Conservation (phyloP, 2,888 invertebrate genomes). For the Lithophane ornitopus region DNA sequence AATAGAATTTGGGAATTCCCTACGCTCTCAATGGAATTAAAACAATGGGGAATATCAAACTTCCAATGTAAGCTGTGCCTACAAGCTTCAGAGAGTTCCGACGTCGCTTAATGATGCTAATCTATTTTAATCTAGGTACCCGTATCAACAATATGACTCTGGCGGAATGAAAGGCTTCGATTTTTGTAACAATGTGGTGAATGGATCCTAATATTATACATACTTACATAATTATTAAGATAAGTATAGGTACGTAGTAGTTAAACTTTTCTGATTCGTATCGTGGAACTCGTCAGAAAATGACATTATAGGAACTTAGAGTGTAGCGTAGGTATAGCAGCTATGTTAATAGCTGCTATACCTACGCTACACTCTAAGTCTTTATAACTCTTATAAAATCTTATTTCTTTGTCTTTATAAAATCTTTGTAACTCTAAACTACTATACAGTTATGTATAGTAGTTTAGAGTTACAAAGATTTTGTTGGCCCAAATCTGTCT, state of each 20-base stretch:
- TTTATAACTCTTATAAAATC: too few species aligned
- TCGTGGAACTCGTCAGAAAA: background rate
- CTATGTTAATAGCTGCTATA: too few species aligned
- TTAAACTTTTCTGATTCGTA: background rate
- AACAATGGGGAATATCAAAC: constrained; percentile 78
- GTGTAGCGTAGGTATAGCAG: too few species aligned
- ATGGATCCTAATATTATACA: background rate
- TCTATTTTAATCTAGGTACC: constrained; percentile 51
- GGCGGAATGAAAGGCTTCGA: background rate
- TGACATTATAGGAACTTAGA: too few species aligned
- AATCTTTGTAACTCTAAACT: too few species aligned
- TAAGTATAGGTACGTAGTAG: background rate
- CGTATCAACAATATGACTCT: constrained; percentile 13
- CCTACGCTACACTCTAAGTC: too few species aligned
- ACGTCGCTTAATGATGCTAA: constrained; percentile 48
- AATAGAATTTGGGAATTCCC: constrained; percentile 83
- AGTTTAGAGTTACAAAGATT: background rate
- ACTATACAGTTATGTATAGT: too few species aligned
- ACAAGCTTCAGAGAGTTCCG: constrained; percentile 62
- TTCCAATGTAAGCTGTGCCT: constrained; percentile 66
- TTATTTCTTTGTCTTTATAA: too few species aligned
- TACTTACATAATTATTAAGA: too few species aligned
- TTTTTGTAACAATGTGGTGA: background rate
- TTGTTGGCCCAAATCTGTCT: background rate
- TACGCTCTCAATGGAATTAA: constrained; percentile 72